Conservation (phyloP, 2,888 invertebrate genomes). For the Caenorhabditis sulstoni region DNA sequence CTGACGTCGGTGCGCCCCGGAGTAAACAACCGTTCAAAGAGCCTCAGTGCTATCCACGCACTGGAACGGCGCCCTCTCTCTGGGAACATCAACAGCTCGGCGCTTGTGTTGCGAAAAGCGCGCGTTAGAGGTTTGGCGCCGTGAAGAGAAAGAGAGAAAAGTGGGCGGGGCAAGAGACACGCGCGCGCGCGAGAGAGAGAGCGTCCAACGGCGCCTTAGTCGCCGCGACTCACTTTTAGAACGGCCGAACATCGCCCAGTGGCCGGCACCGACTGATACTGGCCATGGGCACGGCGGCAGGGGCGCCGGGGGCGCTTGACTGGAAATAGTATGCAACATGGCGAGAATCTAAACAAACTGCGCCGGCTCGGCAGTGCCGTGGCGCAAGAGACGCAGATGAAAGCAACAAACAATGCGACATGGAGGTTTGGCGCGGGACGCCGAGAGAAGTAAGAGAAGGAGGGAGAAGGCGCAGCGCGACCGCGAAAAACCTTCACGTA, state of each 20-base stretch:
- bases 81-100: slow-evolving; percentile 47
- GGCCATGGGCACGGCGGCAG: slow-evolving; percentile 21
- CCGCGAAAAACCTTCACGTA: slow-evolving; percentile 42
- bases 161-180: slow-evolving; percentile 34
- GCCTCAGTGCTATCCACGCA: slow-evolving; percentile 57
- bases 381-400: slow-evolving; percentile 40
- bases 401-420: slow-evolving; percentile 35
- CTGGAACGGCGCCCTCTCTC: slow-evolving; percentile 57
- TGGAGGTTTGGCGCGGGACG: slow-evolving; percentile 38
- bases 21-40: slow-evolving; percentile 60
- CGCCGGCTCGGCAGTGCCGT: slow-evolving; percentile 23
- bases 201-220: slow-evolving; percentile 21
- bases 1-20: slow-evolving; percentile 28
- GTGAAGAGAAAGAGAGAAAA: neutral
- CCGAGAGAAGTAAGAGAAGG: neutral
- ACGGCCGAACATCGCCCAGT: slow-evolving; percentile 55
- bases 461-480: slow-evolving; percentile 36
- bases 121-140: slow-evolving; percentile 46
- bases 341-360: slow-evolving; percentile 29
- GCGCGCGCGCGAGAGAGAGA: neutral
- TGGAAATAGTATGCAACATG: slow-evolving; percentile 45
- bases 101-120: slow-evolving; percentile 50
- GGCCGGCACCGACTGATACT: slow-evolving; percentile 61
- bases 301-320: slow-evolving; percentile 17
- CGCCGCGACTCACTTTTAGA: slow-evolving; percentile 38